Percentiles rank a stretch among this genome's conserved stretches.
phyloP scores from a whole-genome alignment of 2,113 vertebrate genomes.

The Steatornis caripensis region DNA sequence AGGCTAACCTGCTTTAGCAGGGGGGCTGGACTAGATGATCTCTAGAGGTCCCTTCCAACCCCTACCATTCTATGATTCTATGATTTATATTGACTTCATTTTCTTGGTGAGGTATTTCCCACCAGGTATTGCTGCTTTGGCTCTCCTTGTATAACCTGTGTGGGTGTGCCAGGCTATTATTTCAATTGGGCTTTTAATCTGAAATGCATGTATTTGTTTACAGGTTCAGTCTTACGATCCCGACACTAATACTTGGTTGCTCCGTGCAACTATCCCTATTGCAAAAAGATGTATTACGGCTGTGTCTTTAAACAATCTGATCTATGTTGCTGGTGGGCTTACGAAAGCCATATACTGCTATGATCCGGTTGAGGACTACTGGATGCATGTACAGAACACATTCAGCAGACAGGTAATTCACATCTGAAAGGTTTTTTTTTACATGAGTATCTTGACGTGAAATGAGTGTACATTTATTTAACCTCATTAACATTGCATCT shows the following conservation, averaged over 20 bases:
- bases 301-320: slow-evolving; percentile 92
- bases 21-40: too few relatives aligned
- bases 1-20: too few relatives aligned
- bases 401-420: slow-evolving; percentile 91
- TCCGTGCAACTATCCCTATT: slow-evolving; percentile 94
- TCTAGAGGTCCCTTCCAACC: too few relatives aligned
- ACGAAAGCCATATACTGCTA: slow-evolving; percentile 97
- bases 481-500: not conserved
- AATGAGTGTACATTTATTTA: not conserved
- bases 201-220: not conserved
- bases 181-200: not conserved
- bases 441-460: not conserved
- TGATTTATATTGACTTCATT: not conserved
- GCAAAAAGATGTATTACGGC: slow-evolving; percentile 97
- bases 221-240: slow-evolving; percentile 98
- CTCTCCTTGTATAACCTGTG: not conserved
- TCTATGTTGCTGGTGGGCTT: slow-evolving; percentile 96
- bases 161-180: not conserved
- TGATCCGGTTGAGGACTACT: slow-evolving; percentile 94
- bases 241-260: slow-evolving; percentile 86
- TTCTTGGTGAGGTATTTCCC: not conserved
- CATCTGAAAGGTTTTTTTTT: not conserved
- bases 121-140: not conserved
- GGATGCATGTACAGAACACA: slow-evolving; percentile 96
- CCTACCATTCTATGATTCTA: too few relatives aligned